Percentiles rank a stretch among this genome's conserved stretches.
Evolutionary conservation across 2,797 vertebrate genomes (phyloP).

Genomic region (Tenualosa thibaudeaui): DNA sequence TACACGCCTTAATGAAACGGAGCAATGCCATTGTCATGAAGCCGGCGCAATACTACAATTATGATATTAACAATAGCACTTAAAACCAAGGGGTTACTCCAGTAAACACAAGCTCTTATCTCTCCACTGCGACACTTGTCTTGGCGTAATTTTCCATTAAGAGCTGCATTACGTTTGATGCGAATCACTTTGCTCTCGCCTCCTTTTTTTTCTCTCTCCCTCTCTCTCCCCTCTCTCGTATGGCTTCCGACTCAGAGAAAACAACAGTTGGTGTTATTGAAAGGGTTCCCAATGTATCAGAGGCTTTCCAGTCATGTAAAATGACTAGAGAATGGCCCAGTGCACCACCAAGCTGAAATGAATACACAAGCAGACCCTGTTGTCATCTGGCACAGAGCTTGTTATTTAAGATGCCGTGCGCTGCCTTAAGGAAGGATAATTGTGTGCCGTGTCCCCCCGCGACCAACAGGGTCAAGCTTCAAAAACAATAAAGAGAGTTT

Average conservation of each 20-base stretch:
- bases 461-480: constrained; percentile 92
- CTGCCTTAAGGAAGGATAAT: constrained; percentile 76
- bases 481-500: constrained; percentile 93
- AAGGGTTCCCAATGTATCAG: constrained; percentile 57
- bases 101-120: constrained; percentile 79
- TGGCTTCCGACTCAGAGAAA: constrained; percentile 56
- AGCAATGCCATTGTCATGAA: constrained; percentile 75
- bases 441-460: constrained; percentile 76
- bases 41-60: constrained; percentile 79
- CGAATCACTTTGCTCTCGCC: constrained; percentile 68
- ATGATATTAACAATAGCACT: constrained; percentile 82
- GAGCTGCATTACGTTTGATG: constrained; percentile 71
- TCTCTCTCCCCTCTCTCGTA: constrained; percentile 47
- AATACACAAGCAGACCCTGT: constrained; percentile 54
- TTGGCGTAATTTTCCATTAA: constrained; percentile 71
- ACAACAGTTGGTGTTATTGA: constrained; percentile 61
- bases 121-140: constrained; percentile 73
- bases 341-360: constrained; percentile 46
- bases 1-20: constrained; percentile 85
- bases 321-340: constrained; percentile 49
- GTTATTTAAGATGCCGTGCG: constrained; percentile 47
- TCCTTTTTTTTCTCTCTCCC: constrained; percentile 42
- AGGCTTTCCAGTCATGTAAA: constrained; percentile 54
- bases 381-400: constrained; percentile 48
- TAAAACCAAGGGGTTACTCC: constrained; percentile 81